Conservation (phyloP, 1,140 invertebrate species). For the Musca domestica region DNA sequence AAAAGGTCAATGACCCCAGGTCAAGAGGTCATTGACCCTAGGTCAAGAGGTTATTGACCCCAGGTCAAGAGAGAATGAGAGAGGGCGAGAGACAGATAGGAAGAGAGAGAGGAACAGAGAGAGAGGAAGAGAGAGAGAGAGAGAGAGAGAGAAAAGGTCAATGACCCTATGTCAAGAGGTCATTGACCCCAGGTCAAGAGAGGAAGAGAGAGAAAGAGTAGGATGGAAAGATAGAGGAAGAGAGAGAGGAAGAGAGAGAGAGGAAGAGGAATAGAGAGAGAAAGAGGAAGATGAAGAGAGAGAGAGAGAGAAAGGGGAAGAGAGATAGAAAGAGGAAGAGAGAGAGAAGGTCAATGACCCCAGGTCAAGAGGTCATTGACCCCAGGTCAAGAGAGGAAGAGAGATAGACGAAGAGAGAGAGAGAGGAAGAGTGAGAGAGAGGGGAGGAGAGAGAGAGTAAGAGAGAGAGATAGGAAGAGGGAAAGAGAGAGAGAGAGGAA, state of each 20-base stretch:
- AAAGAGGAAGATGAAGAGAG: background rate
- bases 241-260: background rate
- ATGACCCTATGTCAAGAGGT: no score
- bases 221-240: background rate
- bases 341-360: background rate
- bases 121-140: background rate
- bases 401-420: background rate
- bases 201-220: background rate
- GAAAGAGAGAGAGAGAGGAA: no score
- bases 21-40: no score
- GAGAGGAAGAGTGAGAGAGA: no score
- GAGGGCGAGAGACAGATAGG: background rate
- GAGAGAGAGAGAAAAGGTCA: background rate
- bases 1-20: no score
- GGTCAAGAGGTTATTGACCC: no score
- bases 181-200: background rate
- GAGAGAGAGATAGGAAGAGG: no score
- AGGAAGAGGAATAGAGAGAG: background rate
- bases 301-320: background rate
- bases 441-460: no score
- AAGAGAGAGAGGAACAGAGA: background rate
- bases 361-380: no score
- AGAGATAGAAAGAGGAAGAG: background rate
- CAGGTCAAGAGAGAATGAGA: no score
- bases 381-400: no score